These are phyloP conservation scores for Toxonevra muliebris DNA, from an alignment of 2,888 invertebrate species.

Conservation along the genomic window DNA sequence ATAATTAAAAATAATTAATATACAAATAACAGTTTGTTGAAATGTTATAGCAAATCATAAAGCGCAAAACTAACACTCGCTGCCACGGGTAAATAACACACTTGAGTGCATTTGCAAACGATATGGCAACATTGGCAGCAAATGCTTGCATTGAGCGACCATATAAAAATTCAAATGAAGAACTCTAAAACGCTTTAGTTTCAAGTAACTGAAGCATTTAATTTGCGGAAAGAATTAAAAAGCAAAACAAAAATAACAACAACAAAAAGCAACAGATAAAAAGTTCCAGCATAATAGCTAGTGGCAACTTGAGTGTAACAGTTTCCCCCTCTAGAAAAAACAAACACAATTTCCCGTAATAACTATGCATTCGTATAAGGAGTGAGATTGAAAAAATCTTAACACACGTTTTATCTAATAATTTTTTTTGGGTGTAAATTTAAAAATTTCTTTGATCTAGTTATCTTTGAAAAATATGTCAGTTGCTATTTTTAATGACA, in stretches of 20 bases:
- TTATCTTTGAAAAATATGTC: too few species aligned
- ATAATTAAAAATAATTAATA: too few species aligned
- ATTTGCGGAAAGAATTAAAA: slow-evolving; percentile 16
- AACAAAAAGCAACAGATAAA: not conserved
- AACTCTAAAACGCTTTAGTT: slow-evolving; percentile 8
- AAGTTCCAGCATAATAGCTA: too few species aligned
- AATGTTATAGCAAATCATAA: not conserved
- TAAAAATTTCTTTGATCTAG: too few species aligned
- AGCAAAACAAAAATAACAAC: not conserved
- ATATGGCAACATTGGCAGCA: slow-evolving; percentile 19
- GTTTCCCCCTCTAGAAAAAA: too few species aligned
- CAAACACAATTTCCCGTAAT: too few species aligned
- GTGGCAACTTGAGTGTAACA: too few species aligned
- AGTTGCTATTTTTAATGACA: too few species aligned
- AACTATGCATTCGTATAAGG: too few species aligned
- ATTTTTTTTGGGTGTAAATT: too few species aligned
- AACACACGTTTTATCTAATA: too few species aligned
- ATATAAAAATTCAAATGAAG: slow-evolving; percentile 14
- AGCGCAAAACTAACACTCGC: not conserved
- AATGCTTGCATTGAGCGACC: not conserved
- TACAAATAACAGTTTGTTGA: not conserved
- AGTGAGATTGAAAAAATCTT: too few species aligned
- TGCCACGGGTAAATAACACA: not conserved
- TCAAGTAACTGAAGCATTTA: slow-evolving; percentile 30
- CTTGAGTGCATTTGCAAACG: slow-evolving; percentile 25